Conservation (phyloP, 2,888 invertebrate genomes). For the Eristalis tenax region DNA sequence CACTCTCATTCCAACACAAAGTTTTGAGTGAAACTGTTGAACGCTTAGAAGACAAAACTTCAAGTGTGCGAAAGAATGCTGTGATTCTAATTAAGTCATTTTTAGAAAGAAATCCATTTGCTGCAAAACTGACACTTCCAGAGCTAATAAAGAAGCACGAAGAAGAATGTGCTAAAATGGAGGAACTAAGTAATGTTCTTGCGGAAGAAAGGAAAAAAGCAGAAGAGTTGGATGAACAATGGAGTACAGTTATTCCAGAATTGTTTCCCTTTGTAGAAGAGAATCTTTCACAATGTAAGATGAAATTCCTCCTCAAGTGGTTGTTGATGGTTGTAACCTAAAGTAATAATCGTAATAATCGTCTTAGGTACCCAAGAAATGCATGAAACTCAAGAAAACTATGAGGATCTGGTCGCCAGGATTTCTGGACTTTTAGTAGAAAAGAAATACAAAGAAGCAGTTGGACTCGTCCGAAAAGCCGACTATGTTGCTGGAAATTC, state of each 20-base stretch:
- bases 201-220: constrained; percentile 83
- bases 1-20: constrained; percentile 86
- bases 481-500: constrained; percentile 79
- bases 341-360: not conserved
- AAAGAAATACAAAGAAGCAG: constrained; percentile 78
- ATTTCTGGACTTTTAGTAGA: constrained; percentile 76
- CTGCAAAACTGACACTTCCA: constrained; percentile 84
- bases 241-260: constrained; percentile 76
- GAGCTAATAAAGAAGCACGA: constrained; percentile 85
- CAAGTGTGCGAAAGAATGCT: constrained; percentile 92
- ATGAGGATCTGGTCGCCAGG: constrained; percentile 77
- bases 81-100: constrained; percentile 84
- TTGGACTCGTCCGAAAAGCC: constrained; percentile 77
- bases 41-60: constrained; percentile 91
- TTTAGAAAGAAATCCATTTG: constrained; percentile 92
- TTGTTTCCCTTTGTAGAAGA: constrained; percentile 77
- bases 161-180: constrained; percentile 78
- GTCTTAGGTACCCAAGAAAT: constrained; percentile 73
- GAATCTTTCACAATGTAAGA: constrained; percentile 75
- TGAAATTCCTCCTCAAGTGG: not conserved
- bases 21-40: constrained; percentile 87
- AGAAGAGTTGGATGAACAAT: constrained; percentile 82
- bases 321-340: not conserved
- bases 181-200: constrained; percentile 82
- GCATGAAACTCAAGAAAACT: constrained; percentile 76